Evolutionary conservation across 1,140 invertebrate genomes (phyloP).

Genomic region (Formica exsecta): DNA sequence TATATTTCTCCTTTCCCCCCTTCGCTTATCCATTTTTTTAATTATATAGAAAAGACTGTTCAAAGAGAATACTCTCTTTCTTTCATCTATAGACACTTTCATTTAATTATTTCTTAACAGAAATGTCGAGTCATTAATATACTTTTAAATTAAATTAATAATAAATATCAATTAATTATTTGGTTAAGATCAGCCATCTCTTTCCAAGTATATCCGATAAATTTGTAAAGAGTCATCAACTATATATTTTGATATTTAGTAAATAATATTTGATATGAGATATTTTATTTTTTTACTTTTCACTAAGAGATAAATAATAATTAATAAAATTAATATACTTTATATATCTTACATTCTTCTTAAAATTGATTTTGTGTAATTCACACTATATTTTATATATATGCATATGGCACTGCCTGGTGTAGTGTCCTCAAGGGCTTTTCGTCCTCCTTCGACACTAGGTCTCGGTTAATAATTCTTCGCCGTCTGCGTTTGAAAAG

Average conservation of each 20-base stretch:
- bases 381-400: background rate
- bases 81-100: background rate
- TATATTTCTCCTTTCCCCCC: background rate
- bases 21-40: background rate
- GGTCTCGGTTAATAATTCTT: conserved; percentile 47
- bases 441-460: conserved; percentile 59
- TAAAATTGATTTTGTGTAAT: background rate
- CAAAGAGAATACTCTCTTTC: background rate
- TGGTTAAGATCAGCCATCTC: background rate
- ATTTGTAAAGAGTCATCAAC: background rate
- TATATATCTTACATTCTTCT: background rate
- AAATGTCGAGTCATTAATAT: background rate
- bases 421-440: conserved; percentile 47
- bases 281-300: background rate
- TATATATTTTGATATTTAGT: too few species aligned
- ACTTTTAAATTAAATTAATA: background rate
- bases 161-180: conserved; percentile 7
- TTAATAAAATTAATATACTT: conserved; percentile 9
- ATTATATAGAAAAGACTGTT: background rate
- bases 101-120: background rate
- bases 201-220: background rate
- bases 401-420: conserved; percentile 56
- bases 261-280: background rate
- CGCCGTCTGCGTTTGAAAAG: conserved; percentile 17
- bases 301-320: background rate